Percentiles rank a stretch among this genome's conserved stretches.
Conservation (phyloP, 2,113 vertebrate genomes). For the Rhea pennata region DNA sequence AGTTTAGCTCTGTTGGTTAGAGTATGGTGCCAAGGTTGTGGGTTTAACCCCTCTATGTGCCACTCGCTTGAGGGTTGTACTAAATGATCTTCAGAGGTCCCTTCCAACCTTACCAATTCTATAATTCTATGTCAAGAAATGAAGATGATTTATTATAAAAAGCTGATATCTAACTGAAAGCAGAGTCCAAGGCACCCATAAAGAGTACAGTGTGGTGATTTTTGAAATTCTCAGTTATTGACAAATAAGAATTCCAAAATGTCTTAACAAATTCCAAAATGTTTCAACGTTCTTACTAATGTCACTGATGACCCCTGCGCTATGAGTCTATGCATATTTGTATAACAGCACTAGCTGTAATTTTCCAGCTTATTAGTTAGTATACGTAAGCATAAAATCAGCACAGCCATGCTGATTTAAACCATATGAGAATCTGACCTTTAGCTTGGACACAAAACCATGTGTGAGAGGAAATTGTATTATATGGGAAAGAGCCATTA, state of each 20-base stretch:
- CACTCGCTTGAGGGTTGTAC: no score
- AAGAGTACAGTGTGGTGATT: not conserved
- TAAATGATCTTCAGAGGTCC: no score
- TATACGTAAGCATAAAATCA: conserved; percentile 39
- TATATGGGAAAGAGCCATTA: not conserved
- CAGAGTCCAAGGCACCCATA: not conserved
- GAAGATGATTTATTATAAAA: not conserved
- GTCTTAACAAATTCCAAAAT: conserved; percentile 28
- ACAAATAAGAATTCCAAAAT: not conserved
- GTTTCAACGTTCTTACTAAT: not conserved
- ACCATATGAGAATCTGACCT: conserved; percentile 53
- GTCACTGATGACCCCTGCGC: not conserved
- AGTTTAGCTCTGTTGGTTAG: no score
- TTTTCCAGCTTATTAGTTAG: conserved; percentile 29
- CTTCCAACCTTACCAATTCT: no score
- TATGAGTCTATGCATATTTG: not conserved
- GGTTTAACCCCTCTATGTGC: no score
- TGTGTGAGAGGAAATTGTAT: not conserved
- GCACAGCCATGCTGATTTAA: conserved; percentile 30
- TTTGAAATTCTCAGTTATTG: not conserved
- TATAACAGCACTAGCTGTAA: conserved; percentile 2
- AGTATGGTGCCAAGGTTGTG: no score
- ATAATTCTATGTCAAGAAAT: not conserved
- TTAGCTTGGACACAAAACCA: not conserved
- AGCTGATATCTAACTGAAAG: conserved; percentile 31